These are phyloP conservation scores for Trissoscelio sp. DNA, from an alignment of 2,888 invertebrate species.

Conservation along the genomic window DNA sequence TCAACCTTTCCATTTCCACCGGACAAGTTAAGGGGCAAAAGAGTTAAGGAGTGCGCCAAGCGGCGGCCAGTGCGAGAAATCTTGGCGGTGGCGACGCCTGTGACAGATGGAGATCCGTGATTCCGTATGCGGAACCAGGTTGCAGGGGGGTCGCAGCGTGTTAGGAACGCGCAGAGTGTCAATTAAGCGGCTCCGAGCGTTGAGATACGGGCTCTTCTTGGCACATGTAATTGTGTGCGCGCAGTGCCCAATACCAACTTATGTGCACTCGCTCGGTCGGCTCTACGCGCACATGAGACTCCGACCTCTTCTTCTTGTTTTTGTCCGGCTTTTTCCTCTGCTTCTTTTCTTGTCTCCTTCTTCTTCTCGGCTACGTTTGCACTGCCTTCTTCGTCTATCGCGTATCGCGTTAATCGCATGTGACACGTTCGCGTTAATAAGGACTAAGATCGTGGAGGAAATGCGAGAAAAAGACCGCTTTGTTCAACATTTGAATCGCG, in stretches of 20 bases:
- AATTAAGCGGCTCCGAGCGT: slow-evolving; percentile 82
- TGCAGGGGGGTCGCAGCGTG: slow-evolving; percentile 82
- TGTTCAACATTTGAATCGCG: slow-evolving; percentile 42
- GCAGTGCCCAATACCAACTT: slow-evolving; percentile 13
- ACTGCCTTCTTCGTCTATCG: slow-evolving; percentile 38
- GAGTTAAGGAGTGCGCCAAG: slow-evolving; percentile 42
- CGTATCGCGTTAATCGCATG: slow-evolving; percentile 65
- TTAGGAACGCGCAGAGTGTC: slow-evolving; percentile 83
- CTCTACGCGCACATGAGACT: slow-evolving; percentile 49
- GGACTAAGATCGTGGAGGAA: slow-evolving; percentile 55
- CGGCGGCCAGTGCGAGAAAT: slow-evolving; percentile 70
- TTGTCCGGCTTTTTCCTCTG: background rate
- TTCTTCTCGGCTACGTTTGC: background rate
- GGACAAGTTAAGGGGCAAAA: slow-evolving; percentile 60
- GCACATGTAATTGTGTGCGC: slow-evolving; percentile 76
- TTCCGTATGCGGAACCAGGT: slow-evolving; percentile 72
- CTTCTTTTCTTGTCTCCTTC: background rate
- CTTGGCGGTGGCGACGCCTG: slow-evolving; percentile 67
- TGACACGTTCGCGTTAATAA: slow-evolving; percentile 65
- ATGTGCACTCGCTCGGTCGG: slow-evolving; percentile 50
- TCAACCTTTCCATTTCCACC: slow-evolving; percentile 67
- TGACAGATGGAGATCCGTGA: slow-evolving; percentile 82
- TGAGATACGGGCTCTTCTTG: slow-evolving; percentile 82
- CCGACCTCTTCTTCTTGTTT: slow-evolving; percentile 33
- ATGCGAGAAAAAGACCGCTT: slow-evolving; percentile 46